A percentile compares a stretch with the other conserved stretches of the same genome.
Evolutionary conservation across 2,888 invertebrate genomes (phyloP).

Genomic region (Magallana nippona): DNA sequence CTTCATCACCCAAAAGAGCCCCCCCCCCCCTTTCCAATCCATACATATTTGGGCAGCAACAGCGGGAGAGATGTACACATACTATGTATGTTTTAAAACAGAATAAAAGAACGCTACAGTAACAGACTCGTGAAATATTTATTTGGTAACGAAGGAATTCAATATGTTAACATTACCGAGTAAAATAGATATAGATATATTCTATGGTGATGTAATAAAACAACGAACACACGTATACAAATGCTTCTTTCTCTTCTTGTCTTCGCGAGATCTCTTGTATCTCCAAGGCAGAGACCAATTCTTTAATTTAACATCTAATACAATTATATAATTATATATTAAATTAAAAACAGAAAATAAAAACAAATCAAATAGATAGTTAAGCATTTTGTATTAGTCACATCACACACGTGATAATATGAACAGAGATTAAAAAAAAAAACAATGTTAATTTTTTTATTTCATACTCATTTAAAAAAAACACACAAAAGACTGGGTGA

Average conservation of each 20-base stretch:
- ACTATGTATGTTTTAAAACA: too few relatives aligned
- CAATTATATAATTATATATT: background rate
- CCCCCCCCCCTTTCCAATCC: too few relatives aligned
- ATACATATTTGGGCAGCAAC: too few relatives aligned
- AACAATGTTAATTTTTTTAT: background rate
- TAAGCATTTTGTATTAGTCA: background rate
- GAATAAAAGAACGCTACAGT: background rate
- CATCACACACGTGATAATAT: background rate
- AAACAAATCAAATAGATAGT: too few relatives aligned
- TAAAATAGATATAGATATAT: constrained; percentile 2
- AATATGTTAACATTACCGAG: constrained; percentile 30
- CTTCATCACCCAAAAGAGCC: too few relatives aligned
- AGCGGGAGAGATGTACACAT: too few relatives aligned
- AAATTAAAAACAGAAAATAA: background rate
- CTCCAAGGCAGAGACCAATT: background rate
- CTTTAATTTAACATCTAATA: background rate
- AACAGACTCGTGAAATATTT: constrained; percentile 32
- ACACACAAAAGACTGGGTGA: background rate
- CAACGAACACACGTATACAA: constrained; percentile 25
- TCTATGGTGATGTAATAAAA: background rate
- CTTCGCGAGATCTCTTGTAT: background rate
- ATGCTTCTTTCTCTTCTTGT: background rate
- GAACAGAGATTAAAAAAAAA: background rate
- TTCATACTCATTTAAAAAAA: background rate
- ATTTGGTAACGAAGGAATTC: constrained; percentile 32